Conservation (phyloP, 1,140 invertebrate species). For the Apis dorsata region DNA sequence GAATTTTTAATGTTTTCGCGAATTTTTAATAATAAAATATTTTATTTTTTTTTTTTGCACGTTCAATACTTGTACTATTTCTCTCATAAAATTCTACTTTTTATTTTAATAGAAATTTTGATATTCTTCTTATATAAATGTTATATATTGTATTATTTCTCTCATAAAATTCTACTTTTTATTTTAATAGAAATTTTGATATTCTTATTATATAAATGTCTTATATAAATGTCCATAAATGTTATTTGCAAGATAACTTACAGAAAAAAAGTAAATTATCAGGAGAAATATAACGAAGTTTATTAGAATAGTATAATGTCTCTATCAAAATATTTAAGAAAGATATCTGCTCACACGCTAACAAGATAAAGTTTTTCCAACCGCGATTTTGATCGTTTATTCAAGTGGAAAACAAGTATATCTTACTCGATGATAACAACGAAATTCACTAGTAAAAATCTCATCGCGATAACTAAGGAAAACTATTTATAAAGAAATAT, state of each 20-base stretch:
- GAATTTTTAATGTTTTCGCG: background rate
- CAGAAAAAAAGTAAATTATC: background rate
- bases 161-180: too few species aligned
- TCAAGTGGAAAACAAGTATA: constrained; percentile 1
- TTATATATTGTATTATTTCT: too few species aligned
- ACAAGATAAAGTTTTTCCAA: constrained; percentile 16
- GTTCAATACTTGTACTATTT: background rate
- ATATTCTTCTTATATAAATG: too few species aligned
- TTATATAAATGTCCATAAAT: too few species aligned
- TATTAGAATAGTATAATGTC: background rate
- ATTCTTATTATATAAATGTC: too few species aligned
- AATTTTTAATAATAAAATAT: background rate
- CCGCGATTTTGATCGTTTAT: background rate
- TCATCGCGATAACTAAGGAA: background rate
- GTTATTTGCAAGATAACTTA: too few species aligned
- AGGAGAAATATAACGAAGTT: background rate
- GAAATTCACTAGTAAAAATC: constrained; percentile 1
- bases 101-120: too few species aligned
- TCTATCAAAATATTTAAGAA: too few species aligned
- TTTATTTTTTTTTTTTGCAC: background rate
- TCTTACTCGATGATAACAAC: background rate
- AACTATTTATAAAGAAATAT: background rate
- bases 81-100: background rate
- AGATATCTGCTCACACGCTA: background rate
- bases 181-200: too few species aligned